Percentiles rank a stretch among this genome's conserved stretches.
These are phyloP conservation scores for Semaprochilodus insignis DNA, from an alignment of 2,797 vertebrate genomes.

Conservation along the genomic window DNA sequence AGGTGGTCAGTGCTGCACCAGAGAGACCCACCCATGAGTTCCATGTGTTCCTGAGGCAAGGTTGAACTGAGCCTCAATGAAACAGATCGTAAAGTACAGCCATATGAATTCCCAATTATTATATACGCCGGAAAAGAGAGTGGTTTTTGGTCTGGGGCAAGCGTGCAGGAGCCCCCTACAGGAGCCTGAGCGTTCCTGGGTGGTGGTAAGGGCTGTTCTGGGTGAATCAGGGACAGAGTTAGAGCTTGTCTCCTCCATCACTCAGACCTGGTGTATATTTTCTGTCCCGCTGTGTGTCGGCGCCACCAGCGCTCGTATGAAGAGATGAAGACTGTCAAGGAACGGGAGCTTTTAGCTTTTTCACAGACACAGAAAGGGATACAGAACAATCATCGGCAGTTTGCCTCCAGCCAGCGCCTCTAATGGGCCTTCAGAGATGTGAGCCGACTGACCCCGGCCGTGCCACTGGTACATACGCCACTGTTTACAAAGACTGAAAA, in stretches of 20 bases:
- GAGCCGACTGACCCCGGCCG: slow-evolving; percentile 8
- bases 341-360: slow-evolving; percentile 20
- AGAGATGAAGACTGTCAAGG: slow-evolving; percentile 4
- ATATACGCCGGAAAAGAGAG: no score
- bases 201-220: no score
- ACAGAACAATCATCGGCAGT: slow-evolving; percentile 27
- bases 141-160: no score
- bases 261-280: background rate
- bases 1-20: no score
- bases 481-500: background rate
- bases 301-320: background rate
- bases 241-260: background rate
- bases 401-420: background rate
- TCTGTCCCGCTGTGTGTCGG: background rate
- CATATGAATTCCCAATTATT: no score
- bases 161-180: no score
- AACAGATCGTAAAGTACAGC: no score
- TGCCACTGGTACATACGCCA: slow-evolving; percentile 13
- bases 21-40: no score
- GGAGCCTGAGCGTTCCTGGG: no score
- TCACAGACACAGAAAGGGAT: slow-evolving; percentile 11
- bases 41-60: no score
- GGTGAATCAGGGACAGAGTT: background rate
- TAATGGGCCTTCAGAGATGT: slow-evolving; percentile 34
- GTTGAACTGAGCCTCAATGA: no score